Conservation (phyloP, 2,888 invertebrate genomes). For the Drosophila suboccidentalis region DNA sequence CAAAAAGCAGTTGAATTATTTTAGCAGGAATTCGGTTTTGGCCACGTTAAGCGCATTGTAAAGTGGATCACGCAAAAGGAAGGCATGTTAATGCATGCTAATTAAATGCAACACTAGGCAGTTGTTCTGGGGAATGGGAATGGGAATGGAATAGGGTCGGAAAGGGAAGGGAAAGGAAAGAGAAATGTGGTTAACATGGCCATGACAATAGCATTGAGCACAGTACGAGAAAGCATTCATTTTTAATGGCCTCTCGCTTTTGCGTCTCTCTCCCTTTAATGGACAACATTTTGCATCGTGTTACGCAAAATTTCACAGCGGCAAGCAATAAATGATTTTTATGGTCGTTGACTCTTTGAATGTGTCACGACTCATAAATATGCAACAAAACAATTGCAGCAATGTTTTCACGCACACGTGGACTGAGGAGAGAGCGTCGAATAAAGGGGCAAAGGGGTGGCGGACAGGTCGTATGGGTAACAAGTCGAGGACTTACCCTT, state of each 20-base stretch:
- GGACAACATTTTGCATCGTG: conserved; percentile 18
- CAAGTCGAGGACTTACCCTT: conserved; percentile 90
- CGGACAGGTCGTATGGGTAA: background rate
- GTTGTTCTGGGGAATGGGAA: too few relatives aligned
- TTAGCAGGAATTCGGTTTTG: too few relatives aligned
- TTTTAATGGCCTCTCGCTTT: conserved; percentile 23
- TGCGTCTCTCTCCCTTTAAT: conserved; percentile 18
- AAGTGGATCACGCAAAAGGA: background rate
- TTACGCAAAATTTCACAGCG: conserved; percentile 17
- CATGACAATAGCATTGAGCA: background rate
- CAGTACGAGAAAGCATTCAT: conserved; percentile 8
- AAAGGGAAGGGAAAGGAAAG: too few relatives aligned
- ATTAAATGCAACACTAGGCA: conserved; percentile 31
- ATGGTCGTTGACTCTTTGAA: conserved; percentile 16
- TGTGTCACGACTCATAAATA: conserved; percentile 37
- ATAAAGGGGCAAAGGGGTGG: background rate
- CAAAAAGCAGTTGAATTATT: background rate
- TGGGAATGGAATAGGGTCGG: too few relatives aligned
- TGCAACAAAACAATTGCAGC: conserved; percentile 19
- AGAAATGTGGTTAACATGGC: background rate
- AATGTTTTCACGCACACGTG: conserved; percentile 11
- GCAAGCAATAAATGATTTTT: conserved; percentile 21
- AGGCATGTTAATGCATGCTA: conserved; percentile 24
- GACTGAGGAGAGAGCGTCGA: background rate
- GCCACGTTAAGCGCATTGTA: background rate